Evolutionary conservation across 2,797 vertebrate genomes (phyloP), one percentile per base, ranked within the genome.

Genomic region (Danio kyathit): DNA sequence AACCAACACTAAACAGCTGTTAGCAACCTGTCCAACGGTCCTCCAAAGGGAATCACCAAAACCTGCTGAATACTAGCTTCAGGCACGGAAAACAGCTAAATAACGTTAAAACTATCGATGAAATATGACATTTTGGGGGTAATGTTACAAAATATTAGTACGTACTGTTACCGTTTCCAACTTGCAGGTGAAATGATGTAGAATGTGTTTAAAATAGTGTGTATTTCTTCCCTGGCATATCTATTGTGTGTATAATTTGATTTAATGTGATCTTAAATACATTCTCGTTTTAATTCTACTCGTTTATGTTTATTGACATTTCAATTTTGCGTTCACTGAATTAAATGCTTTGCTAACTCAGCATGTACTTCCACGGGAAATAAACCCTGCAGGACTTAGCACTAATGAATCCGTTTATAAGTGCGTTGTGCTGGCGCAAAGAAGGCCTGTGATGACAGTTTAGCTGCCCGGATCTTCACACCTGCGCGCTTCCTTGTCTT

Each of bases 1-100:
- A 64, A 65, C 59, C 60, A 56, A 43, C 13, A 59, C 17, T 13
- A 40, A 85, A 83, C 83, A 85, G 81, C 85, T 87, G 86, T 81
- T 83, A 63, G 61, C 52, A 48, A 64, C 52, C 81, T 60, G 78
- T 67, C 57, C 59, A 1, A 1, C 10, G 40, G 7, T 61, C 61
- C 16, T 9, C 38, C 10, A 5, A 17, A 43, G 21, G 0, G 6
- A 17, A 56, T 43, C 7, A 16, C 19, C 40, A 10, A 38, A 64
- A 56, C 5, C 16, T 51, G 7, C 3, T 0, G 4, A 4, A 41
- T 21, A 60, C 12, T 7, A 61, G 3, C 44, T 12, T 60, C 29
- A 17, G 41, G 6, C 7, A 13, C 29, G 6, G 56, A 46, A 46
- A 46, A 0, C 5, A 5, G 21, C 21, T 1, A 49, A 49, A 77